These are phyloP conservation scores for Macrobrachium nipponense DNA, from an alignment of 1,140 invertebrate genomes.

Conservation along the genomic window DNA sequence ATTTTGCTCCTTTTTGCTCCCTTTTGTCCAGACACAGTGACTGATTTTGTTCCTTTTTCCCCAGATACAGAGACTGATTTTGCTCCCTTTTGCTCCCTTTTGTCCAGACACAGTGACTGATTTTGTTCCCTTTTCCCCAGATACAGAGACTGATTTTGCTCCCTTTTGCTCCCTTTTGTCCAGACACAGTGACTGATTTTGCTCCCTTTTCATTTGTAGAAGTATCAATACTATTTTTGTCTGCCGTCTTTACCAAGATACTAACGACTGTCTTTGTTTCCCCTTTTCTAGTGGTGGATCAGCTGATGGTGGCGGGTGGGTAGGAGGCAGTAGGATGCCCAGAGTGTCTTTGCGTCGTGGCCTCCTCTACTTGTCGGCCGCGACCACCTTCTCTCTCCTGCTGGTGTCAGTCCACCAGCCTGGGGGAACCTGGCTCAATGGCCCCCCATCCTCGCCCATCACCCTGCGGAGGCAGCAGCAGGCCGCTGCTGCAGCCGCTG, in stretches of 20 bases:
- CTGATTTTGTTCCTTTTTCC: no score
- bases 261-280: slow-evolving; percentile 14
- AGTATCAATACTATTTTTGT: no score
- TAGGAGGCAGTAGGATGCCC: slow-evolving; percentile 63
- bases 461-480: slow-evolving; percentile 9
- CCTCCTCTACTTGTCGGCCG: slow-evolving; percentile 70
- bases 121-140: no score
- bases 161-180: no score
- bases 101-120: no score
- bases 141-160: no score
- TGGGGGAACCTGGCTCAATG: slow-evolving; percentile 65
- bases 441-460: slow-evolving; percentile 59
- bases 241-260: not conserved
- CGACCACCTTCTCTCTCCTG: slow-evolving; percentile 69
- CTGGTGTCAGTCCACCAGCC: slow-evolving; percentile 70
- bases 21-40: no score
- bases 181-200: no score
- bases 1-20: no score
- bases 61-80: no score
- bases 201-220: no score
- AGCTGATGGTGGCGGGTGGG: not conserved
- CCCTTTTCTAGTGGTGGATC: not conserved
- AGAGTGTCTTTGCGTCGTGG: slow-evolving; percentile 71
- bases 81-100: no score
- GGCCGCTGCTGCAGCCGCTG: slow-evolving; percentile 65